Conservation (phyloP, 2,113 vertebrate genomes). For the Pelodiscus sinensis region DNA sequence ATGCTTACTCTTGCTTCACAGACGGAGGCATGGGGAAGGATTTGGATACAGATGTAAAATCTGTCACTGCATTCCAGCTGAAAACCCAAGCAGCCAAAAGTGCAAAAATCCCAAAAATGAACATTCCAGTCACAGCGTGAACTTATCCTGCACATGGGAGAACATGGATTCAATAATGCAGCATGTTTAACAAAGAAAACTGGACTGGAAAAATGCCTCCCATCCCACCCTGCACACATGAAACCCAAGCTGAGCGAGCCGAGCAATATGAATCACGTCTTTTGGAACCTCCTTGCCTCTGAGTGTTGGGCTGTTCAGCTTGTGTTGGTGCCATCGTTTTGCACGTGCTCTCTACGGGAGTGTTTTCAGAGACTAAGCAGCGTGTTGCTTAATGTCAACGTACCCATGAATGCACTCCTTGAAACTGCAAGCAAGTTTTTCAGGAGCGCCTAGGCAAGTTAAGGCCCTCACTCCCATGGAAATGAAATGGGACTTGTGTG, state of each 20-base stretch:
- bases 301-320: background rate
- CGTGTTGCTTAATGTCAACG: background rate
- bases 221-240: background rate
- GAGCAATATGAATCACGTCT: background rate
- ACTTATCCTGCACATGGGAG: background rate
- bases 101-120: background rate
- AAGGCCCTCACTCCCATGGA: background rate
- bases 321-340: background rate
- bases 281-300: background rate
- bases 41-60: background rate
- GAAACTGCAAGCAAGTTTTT: background rate
- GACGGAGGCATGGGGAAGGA: background rate
- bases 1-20: background rate
- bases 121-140: background rate
- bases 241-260: rapidly evolving
- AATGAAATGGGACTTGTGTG: background rate
- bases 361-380: background rate
- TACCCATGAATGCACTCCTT: background rate
- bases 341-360: background rate
- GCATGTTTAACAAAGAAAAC: constrained; percentile 13
- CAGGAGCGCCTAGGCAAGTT: background rate
- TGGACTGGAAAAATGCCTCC: constrained; percentile 36
- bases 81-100: background rate
- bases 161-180: background rate
- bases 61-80: background rate